phyloP scores from a whole-genome alignment of 2,888 invertebrate genomes.

The Drosophila sordidapex region DNA sequence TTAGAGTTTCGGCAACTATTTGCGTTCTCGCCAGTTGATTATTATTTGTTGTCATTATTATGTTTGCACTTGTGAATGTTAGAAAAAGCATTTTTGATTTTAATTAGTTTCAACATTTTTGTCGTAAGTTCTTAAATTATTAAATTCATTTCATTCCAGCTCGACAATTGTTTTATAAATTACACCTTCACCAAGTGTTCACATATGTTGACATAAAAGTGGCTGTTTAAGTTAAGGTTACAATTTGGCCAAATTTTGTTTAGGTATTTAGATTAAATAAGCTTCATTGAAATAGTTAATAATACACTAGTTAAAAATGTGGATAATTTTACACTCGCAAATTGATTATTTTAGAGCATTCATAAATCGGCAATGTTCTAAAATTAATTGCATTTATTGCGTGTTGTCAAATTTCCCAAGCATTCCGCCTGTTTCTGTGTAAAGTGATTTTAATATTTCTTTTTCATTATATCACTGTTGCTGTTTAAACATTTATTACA shows the following conservation, averaged over 20 bases:
- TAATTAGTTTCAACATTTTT: constrained; percentile 27
- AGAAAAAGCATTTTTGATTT: constrained; percentile 8
- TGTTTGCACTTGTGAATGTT: constrained; percentile 9
- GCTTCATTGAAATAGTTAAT: not conserved
- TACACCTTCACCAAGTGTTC: not conserved
- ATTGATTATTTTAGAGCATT: constrained; percentile 5
- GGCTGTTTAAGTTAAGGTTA: constrained; percentile 20
- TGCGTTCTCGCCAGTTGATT: constrained; percentile 60
- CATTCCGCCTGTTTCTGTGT: constrained; percentile 26
- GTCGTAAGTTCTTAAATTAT: constrained; percentile 30
- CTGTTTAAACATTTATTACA: constrained; percentile 48
- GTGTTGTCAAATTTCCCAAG: constrained; percentile 20
- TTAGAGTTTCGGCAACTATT: constrained; percentile 50
- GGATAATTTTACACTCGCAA: not conserved
- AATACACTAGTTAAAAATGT: not conserved
- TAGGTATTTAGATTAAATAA: not conserved
- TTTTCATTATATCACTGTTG: constrained; percentile 9
- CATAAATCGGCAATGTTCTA: not conserved
- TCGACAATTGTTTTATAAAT: constrained; percentile 10
- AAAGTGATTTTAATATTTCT: constrained; percentile 10
- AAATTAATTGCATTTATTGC: not conserved
- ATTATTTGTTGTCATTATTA: constrained; percentile 20
- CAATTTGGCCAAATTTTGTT: not conserved
- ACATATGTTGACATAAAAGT: constrained; percentile 1
- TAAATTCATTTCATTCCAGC: constrained; percentile 19